phyloP scores from a whole-genome alignment of 1,140 invertebrate genomes.

The Drosophila erecta region DNA sequence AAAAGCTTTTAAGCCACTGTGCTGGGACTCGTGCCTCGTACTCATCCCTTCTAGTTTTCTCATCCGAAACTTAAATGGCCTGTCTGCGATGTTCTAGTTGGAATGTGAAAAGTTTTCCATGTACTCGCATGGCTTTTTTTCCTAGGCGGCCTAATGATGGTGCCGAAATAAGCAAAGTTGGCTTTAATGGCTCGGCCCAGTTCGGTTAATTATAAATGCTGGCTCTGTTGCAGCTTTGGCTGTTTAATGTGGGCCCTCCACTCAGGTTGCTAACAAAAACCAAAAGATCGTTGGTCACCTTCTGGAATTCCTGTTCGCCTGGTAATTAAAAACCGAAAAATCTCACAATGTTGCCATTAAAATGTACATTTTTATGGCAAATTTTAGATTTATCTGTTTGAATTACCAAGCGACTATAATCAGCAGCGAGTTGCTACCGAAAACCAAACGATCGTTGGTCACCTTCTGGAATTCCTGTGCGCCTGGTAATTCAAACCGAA shows the following conservation, averaged over 20 bases:
- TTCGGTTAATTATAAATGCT: slow-evolving; percentile 55
- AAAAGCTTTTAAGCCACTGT: slow-evolving; percentile 26
- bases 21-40: slow-evolving; percentile 5
- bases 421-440: too few relatives aligned
- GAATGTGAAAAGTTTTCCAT: slow-evolving; percentile 44
- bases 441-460: too few relatives aligned
- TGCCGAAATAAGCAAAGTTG: slow-evolving; percentile 40
- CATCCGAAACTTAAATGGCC: slow-evolving; percentile 35
- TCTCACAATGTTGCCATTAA: too few relatives aligned
- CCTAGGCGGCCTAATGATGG: slow-evolving; percentile 23
- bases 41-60: slow-evolving; percentile 24
- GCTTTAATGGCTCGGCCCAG: slow-evolving; percentile 31
- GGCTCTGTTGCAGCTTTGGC: slow-evolving; percentile 21
- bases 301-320: too few relatives aligned
- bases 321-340: too few relatives aligned
- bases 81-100: slow-evolving; percentile 15
- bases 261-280: too few relatives aligned
- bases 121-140: slow-evolving; percentile 19
- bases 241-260: slow-evolving; percentile 31
- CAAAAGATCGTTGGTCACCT: too few relatives aligned
- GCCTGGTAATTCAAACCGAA: too few relatives aligned
- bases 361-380: too few relatives aligned
- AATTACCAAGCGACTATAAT: too few relatives aligned
- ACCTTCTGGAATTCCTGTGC: too few relatives aligned
- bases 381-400: too few relatives aligned